Evolutionary conservation across 2,888 invertebrate species (phyloP).

Genomic region (Tetrapedia diversipes): DNA sequence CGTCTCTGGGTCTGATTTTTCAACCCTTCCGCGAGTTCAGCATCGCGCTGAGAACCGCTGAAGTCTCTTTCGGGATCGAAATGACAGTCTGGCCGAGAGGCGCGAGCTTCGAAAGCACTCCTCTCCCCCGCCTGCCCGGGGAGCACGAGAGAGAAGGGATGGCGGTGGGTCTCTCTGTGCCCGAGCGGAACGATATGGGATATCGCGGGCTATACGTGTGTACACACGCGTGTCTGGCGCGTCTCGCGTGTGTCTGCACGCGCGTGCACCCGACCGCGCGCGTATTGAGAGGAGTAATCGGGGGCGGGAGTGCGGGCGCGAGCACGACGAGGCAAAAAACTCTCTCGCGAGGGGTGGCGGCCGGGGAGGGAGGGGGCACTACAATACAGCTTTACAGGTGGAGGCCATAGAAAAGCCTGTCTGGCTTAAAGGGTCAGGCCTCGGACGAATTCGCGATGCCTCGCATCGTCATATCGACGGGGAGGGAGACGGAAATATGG

Average conservation of each 20-base stretch:
- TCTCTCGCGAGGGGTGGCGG: slow-evolving; percentile 70
- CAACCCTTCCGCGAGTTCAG: not conserved
- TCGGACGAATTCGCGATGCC: slow-evolving; percentile 65
- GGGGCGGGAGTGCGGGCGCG: slow-evolving; percentile 62
- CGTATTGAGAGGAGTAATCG: slow-evolving; percentile 49
- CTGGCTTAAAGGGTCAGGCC: slow-evolving; percentile 81
- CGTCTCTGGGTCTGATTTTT: no score
- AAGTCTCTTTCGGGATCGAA: slow-evolving; percentile 71
- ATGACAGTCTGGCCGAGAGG: slow-evolving; percentile 73
- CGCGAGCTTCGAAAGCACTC: slow-evolving; percentile 72
- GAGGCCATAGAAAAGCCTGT: slow-evolving; percentile 81
- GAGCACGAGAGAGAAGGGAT: no score
- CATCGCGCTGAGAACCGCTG: slow-evolving; percentile 68
- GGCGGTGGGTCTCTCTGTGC: slow-evolving; percentile 50
- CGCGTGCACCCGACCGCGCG: slow-evolving; percentile 24
- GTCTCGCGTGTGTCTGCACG: slow-evolving; percentile 29
- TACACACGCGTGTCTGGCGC: slow-evolving; percentile 28
- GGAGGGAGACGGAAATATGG: not conserved
- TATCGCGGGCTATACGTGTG: slow-evolving; percentile 46
- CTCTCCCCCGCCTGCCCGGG: slow-evolving; percentile 17
- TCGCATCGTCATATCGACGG: slow-evolving; percentile 46
- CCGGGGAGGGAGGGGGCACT: slow-evolving; percentile 50
- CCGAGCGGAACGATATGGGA: slow-evolving; percentile 66
- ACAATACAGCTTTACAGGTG: slow-evolving; percentile 72
- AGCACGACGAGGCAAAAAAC: slow-evolving; percentile 67